Evolutionary conservation across 2,797 vertebrate species (phyloP).

Genomic region (Pseudocheirus occidentalis): DNA sequence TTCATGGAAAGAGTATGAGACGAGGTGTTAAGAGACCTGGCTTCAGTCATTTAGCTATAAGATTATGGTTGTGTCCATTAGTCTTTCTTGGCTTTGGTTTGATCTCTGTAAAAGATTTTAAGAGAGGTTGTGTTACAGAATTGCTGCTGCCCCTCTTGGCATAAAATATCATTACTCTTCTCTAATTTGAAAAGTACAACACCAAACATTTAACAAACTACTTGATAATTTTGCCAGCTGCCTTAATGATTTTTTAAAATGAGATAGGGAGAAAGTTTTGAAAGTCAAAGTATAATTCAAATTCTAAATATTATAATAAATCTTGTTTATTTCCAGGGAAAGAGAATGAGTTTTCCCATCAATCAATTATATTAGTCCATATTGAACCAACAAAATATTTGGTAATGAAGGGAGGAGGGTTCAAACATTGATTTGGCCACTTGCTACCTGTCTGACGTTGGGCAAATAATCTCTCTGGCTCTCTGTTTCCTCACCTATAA

Average conservation of each 20-base stretch:
- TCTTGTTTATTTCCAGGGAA: background rate
- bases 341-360: background rate
- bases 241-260: background rate
- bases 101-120: background rate
- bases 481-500: background rate
- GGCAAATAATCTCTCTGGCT: background rate
- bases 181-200: background rate
- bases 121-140: background rate
- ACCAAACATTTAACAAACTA: background rate
- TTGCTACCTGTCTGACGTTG: background rate
- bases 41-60: background rate
- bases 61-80: background rate
- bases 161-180: background rate
- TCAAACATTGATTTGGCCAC: background rate
- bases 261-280: background rate
- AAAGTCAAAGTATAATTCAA: background rate
- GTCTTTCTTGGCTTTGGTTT: background rate
- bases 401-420: background rate
- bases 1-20: background rate
- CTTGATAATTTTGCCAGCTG: background rate
- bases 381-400: background rate
- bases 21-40: background rate
- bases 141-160: accelerated
- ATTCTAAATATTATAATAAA: background rate
- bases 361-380: background rate